Base-by-base conservation (phyloP, 37 sponge, comb jelly and placozoan genomes). In the Cladorhizidae sp. region DNA sequence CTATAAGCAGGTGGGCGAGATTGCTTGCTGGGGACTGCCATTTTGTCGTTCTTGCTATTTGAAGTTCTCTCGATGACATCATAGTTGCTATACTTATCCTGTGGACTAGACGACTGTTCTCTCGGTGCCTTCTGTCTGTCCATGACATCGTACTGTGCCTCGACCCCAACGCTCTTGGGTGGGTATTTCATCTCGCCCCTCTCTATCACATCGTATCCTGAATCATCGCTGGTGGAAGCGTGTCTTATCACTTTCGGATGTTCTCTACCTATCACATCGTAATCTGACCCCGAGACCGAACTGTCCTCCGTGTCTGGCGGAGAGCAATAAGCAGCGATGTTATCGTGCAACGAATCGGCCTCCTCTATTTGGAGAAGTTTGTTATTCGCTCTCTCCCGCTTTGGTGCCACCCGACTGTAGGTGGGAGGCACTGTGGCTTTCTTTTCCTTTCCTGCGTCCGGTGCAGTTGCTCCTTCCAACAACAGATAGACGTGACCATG, bases 401-500 rank as follows among this genome's bases (percentile, higher is more conserved):
- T 25, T 14, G 14, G 2, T 3, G 26, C 14, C 17, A 58, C 59
- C 23, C 3, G 26, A 58, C 14, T 26, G 26, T 21, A 5, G 6
- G 26, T 3, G 5, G 59, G 26, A 58, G 59, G 14, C 59, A 58
- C 18, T 9, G 59, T 18, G 5, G 26, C 59, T 58, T 58, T 58
- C 59, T 21, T 26, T 6, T 25, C 59, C 14, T 58, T 21, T 58
- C 14, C 59, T 58, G 6, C 20, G 14, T 21, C 26, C 18, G 59
- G 23, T 21, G 59, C 26, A 11, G 3, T 20, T 17, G 36, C 40
- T 56, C 14, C 40, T 37, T 58, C 76, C 40, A 75, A 36, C 33
- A 75, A 23, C 22, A 54, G 61, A 35, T 75, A 75, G 0, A 58
- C 25, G 23, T 75, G 76, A 7, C 76, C 76, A 15, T 36, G 11